Conservation (phyloP, 92 coral and sea anemone genomes). For the Epizoanthus scotinus region DNA sequence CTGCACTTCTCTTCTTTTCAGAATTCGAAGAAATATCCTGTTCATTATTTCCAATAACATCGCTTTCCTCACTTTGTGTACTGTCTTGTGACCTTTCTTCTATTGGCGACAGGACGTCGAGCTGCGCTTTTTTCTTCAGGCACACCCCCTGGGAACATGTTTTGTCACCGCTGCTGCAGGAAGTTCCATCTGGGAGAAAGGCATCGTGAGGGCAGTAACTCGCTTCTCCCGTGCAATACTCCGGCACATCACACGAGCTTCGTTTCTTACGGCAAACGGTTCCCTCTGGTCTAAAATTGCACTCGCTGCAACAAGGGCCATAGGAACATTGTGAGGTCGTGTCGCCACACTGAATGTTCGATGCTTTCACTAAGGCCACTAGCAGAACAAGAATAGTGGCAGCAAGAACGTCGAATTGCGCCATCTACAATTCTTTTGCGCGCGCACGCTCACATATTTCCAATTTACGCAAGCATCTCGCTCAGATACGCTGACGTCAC, state of each 20-base stretch:
- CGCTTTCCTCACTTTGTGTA: background rate
- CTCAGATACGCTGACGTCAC: background rate
- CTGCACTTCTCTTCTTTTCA: background rate
- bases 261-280: slow-evolving; percentile 42
- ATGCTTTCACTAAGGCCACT: background rate
- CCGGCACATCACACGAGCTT: slow-evolving; percentile 48
- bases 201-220: slow-evolving; percentile 36
- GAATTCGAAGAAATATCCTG: background rate
- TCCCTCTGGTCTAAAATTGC: slow-evolving; percentile 25
- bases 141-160: slow-evolving; percentile 45
- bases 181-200: slow-evolving; percentile 28
- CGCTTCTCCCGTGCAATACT: slow-evolving; percentile 48
- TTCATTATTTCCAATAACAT: background rate
- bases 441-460: background rate
- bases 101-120: background rate
- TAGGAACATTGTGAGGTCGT: slow-evolving; percentile 18
- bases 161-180: background rate
- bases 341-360: background rate
- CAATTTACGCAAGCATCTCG: too few species aligned
- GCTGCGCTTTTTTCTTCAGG: background rate
- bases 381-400: background rate
- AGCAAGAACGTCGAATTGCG: background rate
- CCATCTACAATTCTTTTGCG: background rate
- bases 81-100: background rate
- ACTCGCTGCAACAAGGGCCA: slow-evolving; percentile 45